Percentiles rank a stretch among this genome's conserved stretches.
These are phyloP conservation scores for Actenoides hombroni DNA, from an alignment of 2,113 vertebrate species.

Conservation along the genomic window DNA sequence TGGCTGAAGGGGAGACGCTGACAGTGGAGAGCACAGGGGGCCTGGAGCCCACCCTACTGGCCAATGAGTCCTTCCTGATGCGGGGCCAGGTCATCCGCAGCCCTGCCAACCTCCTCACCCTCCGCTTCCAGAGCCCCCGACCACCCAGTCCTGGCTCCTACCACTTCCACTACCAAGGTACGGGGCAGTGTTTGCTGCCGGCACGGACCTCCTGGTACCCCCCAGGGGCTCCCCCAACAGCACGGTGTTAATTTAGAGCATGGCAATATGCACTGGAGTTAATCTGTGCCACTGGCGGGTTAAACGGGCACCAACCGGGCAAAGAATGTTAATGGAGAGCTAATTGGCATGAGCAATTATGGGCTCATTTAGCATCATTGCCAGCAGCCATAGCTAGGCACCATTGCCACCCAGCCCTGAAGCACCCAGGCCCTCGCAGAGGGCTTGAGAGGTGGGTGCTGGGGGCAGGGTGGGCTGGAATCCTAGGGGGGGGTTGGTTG, in stretches of 20 bases:
- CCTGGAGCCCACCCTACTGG: constrained; percentile 82
- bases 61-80: constrained; percentile 91
- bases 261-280: neutral
- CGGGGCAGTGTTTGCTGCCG: rapidly evolving
- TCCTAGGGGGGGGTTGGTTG: rapidly evolving
- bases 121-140: constrained; percentile 84
- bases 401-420: neutral
- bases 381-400: neutral
- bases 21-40: constrained; percentile 84
- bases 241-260: neutral
- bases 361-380: constrained; percentile 26
- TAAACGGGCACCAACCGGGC: neutral
- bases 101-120: constrained; percentile 86
- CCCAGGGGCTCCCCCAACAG: neutral
- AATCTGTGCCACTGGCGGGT: neutral
- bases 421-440: neutral
- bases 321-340: constrained; percentile 2
- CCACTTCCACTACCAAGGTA: constrained; percentile 90
- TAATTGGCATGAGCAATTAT: constrained; percentile 64
- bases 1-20: constrained; percentile 84
- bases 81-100: constrained; percentile 91
- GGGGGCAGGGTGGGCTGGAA: neutral
- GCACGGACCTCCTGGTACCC: neutral
- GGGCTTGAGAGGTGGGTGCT: neutral
- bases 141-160: constrained; percentile 77